phyloP scores from a whole-genome alignment of 2,888 invertebrate genomes.

The Celastrina argiolus region DNA sequence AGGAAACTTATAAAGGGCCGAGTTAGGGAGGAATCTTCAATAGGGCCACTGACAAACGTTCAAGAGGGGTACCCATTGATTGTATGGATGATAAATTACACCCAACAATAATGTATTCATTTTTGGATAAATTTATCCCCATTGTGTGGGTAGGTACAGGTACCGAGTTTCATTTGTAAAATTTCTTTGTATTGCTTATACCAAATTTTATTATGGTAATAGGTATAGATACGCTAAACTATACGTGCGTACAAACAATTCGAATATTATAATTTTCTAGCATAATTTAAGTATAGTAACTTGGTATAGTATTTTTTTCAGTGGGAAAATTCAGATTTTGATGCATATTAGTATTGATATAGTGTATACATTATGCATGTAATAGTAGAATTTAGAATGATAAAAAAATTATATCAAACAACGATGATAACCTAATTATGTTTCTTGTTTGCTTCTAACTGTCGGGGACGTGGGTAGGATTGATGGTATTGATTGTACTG shows the following conservation, averaged over 20 bases:
- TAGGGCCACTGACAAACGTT: not conserved
- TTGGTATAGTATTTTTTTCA: too few relatives aligned
- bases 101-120: not conserved
- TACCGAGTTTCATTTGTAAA: not conserved
- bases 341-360: too few relatives aligned
- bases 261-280: too few relatives aligned
- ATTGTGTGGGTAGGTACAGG: not conserved
- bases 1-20: slow-evolving; percentile 1
- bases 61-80: not conserved
- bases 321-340: too few relatives aligned
- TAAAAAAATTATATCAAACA: not conserved
- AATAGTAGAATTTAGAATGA: too few relatives aligned
- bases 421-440: not conserved
- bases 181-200: not conserved
- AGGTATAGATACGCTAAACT: too few relatives aligned
- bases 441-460: not conserved
- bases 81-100: not conserved
- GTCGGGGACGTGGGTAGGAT: not conserved
- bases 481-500: slow-evolving; percentile 9
- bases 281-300: too few relatives aligned
- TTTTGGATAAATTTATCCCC: not conserved
- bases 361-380: too few relatives aligned
- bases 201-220: too few relatives aligned
- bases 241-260: too few relatives aligned
- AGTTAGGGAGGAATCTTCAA: slow-evolving; percentile 3